Percentiles rank a stretch among this genome's conserved stretches.
These are phyloP conservation scores for Micrasema minimum DNA, from an alignment of 1,140 invertebrate species.

Conservation along the genomic window DNA sequence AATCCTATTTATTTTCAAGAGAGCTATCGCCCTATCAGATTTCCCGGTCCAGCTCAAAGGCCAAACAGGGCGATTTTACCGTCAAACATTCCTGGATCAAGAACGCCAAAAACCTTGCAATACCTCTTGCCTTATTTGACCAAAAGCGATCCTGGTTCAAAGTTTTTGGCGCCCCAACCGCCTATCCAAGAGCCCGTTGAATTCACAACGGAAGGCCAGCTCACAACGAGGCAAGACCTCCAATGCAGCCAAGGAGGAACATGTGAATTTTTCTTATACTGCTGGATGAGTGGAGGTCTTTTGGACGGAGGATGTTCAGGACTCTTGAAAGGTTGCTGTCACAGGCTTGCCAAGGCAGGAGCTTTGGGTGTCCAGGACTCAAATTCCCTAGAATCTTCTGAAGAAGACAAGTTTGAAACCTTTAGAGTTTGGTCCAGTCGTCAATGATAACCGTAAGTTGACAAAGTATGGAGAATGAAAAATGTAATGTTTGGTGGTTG, in stretches of 20 bases:
- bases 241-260: slow-evolving; percentile 76
- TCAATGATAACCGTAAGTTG: slow-evolving; percentile 80
- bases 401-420: slow-evolving; percentile 50
- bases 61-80: slow-evolving; percentile 17
- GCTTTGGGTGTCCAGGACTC: slow-evolving; percentile 72
- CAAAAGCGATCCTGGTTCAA: slow-evolving; percentile 30
- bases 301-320: slow-evolving; percentile 87
- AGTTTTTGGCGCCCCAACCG: slow-evolving; percentile 21
- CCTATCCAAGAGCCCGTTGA: slow-evolving; percentile 27
- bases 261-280: slow-evolving; percentile 92
- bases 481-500: slow-evolving; percentile 23
- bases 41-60: neutral
- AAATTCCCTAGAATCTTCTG: slow-evolving; percentile 60
- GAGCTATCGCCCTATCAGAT: neutral
- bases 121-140: slow-evolving; percentile 42
- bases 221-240: slow-evolving; percentile 60
- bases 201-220: slow-evolving; percentile 22
- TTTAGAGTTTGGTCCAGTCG: slow-evolving; percentile 72
- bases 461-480: slow-evolving; percentile 17
- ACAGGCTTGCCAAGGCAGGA: slow-evolving; percentile 78
- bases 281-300: slow-evolving; percentile 90
- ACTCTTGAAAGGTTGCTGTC: slow-evolving; percentile 89
- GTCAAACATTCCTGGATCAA: neutral
- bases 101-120: slow-evolving; percentile 47
- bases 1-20: neutral